Base-by-base conservation (phyloP, 2,888 invertebrate species). In the Achlya flavicornis region DNA sequence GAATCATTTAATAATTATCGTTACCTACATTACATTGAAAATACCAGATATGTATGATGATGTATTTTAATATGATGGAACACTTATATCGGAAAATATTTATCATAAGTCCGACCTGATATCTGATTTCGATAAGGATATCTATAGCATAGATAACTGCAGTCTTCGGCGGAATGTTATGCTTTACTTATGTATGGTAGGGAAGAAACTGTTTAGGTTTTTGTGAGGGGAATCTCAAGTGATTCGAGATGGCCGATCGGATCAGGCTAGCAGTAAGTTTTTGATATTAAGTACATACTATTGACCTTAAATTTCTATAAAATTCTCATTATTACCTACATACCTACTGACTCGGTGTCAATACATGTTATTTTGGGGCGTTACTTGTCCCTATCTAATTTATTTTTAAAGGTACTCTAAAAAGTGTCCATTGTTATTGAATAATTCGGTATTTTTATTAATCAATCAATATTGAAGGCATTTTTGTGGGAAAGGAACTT, bases 241-340 rank as follows among this genome's bases (percentile, higher is more conserved):
- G 68, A 66, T 66, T 65, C 68, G 87, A 82, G 77, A 93, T 93
- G 93, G 87, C 83, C 61, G 87, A 87, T 63, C 81, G 85, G 43
- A 79, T 88, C 63, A 85, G 84, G 67, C 74, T 93, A 72, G 85
- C 93, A 61, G 93, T 93, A 84, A 89, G 92, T 89, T 19, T 57
- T 63, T 12, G 11, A 62, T 26, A 48, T 48, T 57, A n/a, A 19
- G 35, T 61, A 61, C 26, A 53, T 8, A 35, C 12, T 32, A 14
- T 57, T n/a, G 41, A 62, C 46, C 48, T 57, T 32, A 53, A 53
- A 10, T 3, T 53, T 35, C 35, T 1, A 41, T 12, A 12, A 41
- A 41, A 41, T 41, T 38, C 38, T 7, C 10, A 10, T 8, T 38
- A 26, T 26, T 26, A 2, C 1, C 26, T 26, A 26, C 1, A 26